A percentile compares a stretch with the other conserved stretches of the same genome.
phyloP scores from a whole-genome alignment of 2,888 invertebrate species.

The Meteorus colon region DNA sequence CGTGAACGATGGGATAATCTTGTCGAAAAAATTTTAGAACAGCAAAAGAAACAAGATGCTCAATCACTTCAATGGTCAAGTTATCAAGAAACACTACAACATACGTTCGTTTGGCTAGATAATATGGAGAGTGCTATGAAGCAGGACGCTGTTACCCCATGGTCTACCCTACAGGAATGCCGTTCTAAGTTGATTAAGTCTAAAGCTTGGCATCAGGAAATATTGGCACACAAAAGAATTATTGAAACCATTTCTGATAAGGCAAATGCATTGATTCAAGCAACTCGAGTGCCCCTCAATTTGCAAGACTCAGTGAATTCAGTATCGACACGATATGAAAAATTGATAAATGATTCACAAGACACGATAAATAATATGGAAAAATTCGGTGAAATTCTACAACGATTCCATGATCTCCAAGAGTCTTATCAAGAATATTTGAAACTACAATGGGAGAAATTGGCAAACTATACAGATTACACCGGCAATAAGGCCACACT shows the following conservation, averaged over 20 bases:
- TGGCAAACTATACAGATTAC: constrained; percentile 88
- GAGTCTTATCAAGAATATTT: constrained; percentile 92
- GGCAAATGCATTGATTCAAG: constrained; percentile 81
- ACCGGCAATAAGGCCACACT: constrained; percentile 90
- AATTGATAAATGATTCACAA: constrained; percentile 80
- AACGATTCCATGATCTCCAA: constrained; percentile 89
- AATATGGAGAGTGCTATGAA: constrained; percentile 86
- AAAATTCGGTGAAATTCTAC: constrained; percentile 85
- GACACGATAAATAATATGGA: constrained; percentile 84
- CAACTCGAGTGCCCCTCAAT: constrained; percentile 75
- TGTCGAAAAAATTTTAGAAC: constrained; percentile 86
- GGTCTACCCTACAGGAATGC: constrained; percentile 89
- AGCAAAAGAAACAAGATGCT: constrained; percentile 89
- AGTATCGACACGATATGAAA: constrained; percentile 85
- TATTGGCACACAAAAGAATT: constrained; percentile 90
- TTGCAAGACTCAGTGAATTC: constrained; percentile 82
- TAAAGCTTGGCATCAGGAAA: constrained; percentile 90
- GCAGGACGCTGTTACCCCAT: constrained; percentile 81
- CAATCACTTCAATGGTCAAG: constrained; percentile 88
- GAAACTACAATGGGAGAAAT: constrained; percentile 91
- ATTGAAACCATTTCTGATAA: constrained; percentile 94
- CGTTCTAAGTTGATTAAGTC: constrained; percentile 88
- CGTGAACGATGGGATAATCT: constrained; percentile 92
- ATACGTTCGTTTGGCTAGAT: constrained; percentile 89
- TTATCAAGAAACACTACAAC: constrained; percentile 89